phyloP scores from a whole-genome alignment of 2,888 invertebrate genomes.

The Noctua fimbriata region DNA sequence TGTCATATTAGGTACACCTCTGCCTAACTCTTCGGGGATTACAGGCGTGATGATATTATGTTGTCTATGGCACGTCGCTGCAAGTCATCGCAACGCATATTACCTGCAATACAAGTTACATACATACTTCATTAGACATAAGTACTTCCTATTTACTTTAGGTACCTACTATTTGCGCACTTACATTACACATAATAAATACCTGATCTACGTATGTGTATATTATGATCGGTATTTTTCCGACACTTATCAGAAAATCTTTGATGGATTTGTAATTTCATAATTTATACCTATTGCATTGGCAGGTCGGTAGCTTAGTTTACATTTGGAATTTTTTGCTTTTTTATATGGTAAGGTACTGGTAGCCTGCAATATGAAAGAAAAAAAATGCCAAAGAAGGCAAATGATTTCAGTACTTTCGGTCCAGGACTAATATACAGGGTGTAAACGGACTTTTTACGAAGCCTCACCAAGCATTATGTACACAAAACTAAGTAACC shows the following conservation, averaged over 20 bases:
- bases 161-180: conserved; percentile 10
- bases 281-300: too few relatives aligned
- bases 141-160: conserved; percentile 9
- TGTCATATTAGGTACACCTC: not conserved
- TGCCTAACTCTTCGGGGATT: not conserved
- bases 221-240: conserved; percentile 3
- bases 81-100: not conserved
- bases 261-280: not conserved
- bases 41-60: not conserved
- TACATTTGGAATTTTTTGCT: not conserved
- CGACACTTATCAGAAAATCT: not conserved
- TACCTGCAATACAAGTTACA: not conserved
- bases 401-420: too few relatives aligned
- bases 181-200: conserved; percentile 6
- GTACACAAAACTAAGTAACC: too few relatives aligned
- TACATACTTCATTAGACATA: not conserved
- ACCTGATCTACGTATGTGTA: not conserved
- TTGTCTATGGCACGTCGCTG: not conserved
- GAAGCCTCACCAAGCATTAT: too few relatives aligned
- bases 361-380: too few relatives aligned
- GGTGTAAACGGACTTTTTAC: too few relatives aligned
- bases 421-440: too few relatives aligned
- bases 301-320: too few relatives aligned
- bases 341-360: too few relatives aligned
- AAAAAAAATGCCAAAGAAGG: too few relatives aligned